Conservation (phyloP, 2,888 invertebrate genomes). For the Temnothorax ravouxi region DNA sequence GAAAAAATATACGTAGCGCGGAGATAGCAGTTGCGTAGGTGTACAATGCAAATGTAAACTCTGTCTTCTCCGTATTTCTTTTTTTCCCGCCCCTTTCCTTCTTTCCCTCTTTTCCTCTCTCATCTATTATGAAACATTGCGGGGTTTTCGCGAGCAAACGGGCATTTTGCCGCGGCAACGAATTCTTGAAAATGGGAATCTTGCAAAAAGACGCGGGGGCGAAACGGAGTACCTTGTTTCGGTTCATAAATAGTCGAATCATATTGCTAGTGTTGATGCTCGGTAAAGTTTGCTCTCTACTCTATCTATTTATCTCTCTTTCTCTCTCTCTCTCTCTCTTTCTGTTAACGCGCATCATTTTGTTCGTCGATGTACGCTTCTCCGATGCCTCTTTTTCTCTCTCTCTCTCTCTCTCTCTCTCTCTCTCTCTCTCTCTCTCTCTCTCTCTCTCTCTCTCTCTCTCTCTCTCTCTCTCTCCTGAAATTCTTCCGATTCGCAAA, state of each 20-base stretch:
- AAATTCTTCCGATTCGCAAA: constrained; percentile 27
- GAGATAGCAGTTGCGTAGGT: constrained; percentile 22
- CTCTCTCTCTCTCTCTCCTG: not conserved
- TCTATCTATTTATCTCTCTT: not conserved
- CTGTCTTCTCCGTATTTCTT: not conserved
- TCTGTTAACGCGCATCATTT: not conserved
- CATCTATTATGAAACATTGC: not conserved
- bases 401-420: not conserved
- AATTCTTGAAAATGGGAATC: not conserved
- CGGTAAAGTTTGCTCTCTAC: constrained; percentile 50
- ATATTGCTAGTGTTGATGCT: constrained; percentile 45
- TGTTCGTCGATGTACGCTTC: constrained; percentile 29
- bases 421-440: not conserved
- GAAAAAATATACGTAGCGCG: constrained; percentile 46
- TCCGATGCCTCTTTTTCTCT: not conserved
- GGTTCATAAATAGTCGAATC: constrained; percentile 50
- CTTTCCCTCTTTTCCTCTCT: not conserved
- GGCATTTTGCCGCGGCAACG: not conserved
- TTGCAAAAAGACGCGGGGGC: not conserved
- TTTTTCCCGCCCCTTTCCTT: not conserved
- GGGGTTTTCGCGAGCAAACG: not conserved
- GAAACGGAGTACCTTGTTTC: constrained; percentile 40
- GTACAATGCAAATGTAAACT: constrained; percentile 30
- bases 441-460: not conserved
- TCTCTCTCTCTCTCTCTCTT: not conserved